These are phyloP conservation scores for Anisognathus igniventris DNA, from an alignment of 2,797 vertebrate genomes.

Conservation along the genomic window DNA sequence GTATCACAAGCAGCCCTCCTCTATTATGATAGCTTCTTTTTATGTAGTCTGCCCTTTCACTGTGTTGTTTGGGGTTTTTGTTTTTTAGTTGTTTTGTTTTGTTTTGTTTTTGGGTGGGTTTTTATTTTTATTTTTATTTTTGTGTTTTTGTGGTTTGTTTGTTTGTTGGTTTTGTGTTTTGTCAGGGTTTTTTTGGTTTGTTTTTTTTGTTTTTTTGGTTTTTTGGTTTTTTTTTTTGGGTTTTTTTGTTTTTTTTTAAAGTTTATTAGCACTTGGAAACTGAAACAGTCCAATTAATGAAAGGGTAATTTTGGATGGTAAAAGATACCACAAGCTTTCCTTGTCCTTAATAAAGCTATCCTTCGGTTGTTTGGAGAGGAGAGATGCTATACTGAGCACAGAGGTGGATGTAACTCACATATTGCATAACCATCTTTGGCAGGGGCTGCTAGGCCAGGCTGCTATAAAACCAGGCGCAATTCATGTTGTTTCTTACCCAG, in stretches of 20 bases:
- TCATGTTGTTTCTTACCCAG: not conserved
- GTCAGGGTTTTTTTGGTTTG: no score
- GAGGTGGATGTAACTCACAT: rapidly evolving
- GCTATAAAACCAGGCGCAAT: not conserved
- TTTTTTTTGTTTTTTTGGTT: not conserved
- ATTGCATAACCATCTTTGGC: not conserved
- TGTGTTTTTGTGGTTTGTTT: not conserved
- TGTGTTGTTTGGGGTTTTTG: not conserved
- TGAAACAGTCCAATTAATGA: not conserved
- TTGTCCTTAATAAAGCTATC: not conserved
- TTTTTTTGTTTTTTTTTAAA: not conserved
- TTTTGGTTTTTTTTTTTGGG: not conserved
- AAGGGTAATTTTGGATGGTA: not conserved
- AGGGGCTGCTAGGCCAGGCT: not conserved
- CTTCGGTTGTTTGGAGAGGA: not conserved
- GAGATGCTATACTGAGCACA: rapidly evolving
- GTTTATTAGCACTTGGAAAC: not conserved
- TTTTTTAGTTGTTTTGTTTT: not conserved
- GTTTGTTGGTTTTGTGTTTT: not conserved
- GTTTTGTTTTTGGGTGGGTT: not conserved
- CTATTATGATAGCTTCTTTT: not conserved
- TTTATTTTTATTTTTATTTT: not conserved
- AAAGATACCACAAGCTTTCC: not conserved
- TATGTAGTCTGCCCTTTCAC: not conserved
- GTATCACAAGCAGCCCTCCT: not conserved